Base-by-base conservation (phyloP, 1,140 invertebrate genomes). In the Temnothorax nylanderi region DNA sequence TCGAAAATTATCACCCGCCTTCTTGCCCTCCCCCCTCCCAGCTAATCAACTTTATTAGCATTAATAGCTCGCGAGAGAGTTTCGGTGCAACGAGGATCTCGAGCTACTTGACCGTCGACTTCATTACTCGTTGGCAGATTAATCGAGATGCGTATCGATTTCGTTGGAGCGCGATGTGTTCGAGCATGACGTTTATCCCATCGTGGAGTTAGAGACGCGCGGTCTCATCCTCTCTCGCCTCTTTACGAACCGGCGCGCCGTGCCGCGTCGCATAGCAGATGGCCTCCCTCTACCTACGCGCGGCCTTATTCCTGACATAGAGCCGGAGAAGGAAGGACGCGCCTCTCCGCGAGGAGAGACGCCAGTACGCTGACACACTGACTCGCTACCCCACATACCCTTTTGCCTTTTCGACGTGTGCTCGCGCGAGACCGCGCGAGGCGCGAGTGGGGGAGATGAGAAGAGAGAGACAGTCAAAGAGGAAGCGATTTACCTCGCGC, bases 341-440 rank as follows among this genome's bases (percentile, higher is more conserved):
- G 26, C 78, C 44, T 60, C 78, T 78, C 78, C 60, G 26, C 86
- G 90, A 92, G 93, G 91, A 91, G 91, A 94, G 94, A 94, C 89
- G 92, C 91, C 92, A 93, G 93, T 93, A 94, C 93, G 94, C 94
- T 95, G 95, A 95, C 95, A 95, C 88, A 95, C 94, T 95, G 94
- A 95, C 95, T 95, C 94, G 94, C 95, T 95, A 95, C 93, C 95
- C 94, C 94, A 95, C 94, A 95, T 95, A 95, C 93, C 94, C 94
- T 95, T 95, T 94, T 95, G 92, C 94, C 94, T 95, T 93, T 92
- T 93, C 92, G 87, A 92, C 90, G 90, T 86, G 88, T 88, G 49
- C 77, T 82, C 85, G 69, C 87, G 62, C 64, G 49, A 13, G 60
- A 77, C 78, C 67, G 64, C 65, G 41, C 26, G 26, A 26, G 26